These are phyloP conservation scores for Engraulis encrasicolus DNA, from an alignment of 2,113 vertebrate species.

Conservation along the genomic window DNA sequence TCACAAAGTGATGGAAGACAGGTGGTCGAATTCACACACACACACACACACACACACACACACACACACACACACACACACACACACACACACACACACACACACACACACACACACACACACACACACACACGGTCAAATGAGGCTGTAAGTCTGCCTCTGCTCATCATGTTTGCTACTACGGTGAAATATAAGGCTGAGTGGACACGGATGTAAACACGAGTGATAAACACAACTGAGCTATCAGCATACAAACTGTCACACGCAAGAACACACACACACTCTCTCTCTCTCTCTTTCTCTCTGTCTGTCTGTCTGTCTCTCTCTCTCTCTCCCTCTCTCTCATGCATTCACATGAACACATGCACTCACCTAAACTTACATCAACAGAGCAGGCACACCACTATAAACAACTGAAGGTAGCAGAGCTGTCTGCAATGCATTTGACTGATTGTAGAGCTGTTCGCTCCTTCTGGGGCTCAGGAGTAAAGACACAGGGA, in stretches of 20 bases:
- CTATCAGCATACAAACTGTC: background rate
- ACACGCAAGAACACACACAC: background rate
- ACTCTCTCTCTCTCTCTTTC: background rate
- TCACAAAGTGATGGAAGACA: background rate
- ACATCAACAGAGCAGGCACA: background rate
- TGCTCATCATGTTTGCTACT: background rate
- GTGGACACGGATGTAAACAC: background rate
- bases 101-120: constrained; percentile 9
- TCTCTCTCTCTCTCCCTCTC: background rate
- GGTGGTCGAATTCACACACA: background rate
- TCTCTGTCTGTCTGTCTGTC: no score
- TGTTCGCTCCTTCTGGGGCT: constrained; percentile 14
- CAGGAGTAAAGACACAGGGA: background rate
- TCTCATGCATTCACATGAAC: background rate
- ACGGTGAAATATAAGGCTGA: background rate
- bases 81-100: background rate
- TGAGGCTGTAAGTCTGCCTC: background rate
- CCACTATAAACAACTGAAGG: background rate
- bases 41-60: background rate
- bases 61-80: constrained; percentile 1
- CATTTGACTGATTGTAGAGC: constrained; percentile 17
- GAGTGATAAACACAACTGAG: background rate
- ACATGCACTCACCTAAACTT: background rate
- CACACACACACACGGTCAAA: background rate
- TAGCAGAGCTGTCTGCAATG: background rate